A percentile compares a stretch with the other conserved stretches of the same genome.
phyloP scores from a whole-genome alignment of 2,888 invertebrate species.

The Subacronicta megacephala region DNA sequence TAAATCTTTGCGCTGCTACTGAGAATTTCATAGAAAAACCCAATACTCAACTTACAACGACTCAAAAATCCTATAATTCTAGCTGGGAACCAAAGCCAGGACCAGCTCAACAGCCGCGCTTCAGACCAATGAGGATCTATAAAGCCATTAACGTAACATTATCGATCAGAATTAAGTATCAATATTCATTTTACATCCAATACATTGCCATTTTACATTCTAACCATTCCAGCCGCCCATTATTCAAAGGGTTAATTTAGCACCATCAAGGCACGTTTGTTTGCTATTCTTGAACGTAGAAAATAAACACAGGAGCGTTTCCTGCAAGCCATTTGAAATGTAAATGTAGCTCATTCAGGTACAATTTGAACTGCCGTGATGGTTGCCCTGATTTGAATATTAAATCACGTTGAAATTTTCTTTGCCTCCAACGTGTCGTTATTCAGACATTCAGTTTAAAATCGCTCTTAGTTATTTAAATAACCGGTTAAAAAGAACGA shows the following conservation, averaged over 20 bases:
- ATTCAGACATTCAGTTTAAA: slow-evolving; percentile 8
- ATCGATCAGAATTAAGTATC: no score
- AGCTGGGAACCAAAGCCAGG: no score
- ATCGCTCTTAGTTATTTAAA: slow-evolving; percentile 9
- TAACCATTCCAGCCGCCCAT: background rate
- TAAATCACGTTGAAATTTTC: slow-evolving; percentile 43
- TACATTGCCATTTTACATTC: no score
- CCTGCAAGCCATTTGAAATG: slow-evolving; percentile 53
- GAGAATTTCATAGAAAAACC: no score
- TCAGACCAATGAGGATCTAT: no score
- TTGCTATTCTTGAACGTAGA: slow-evolving; percentile 38
- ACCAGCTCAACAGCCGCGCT: no score
- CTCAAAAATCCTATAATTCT: no score
- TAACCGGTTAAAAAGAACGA: background rate
- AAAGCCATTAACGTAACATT: no score
- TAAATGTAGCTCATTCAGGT: slow-evolving; percentile 52
- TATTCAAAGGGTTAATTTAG: slow-evolving; percentile 39
- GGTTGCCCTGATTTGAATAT: slow-evolving; percentile 52
- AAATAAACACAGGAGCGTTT: slow-evolving; percentile 50
- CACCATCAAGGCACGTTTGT: slow-evolving; percentile 24
- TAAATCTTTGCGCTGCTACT: no score
- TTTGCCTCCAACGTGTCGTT: slow-evolving; percentile 28
- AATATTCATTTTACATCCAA: no score
- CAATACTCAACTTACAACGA: no score
- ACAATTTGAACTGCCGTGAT: slow-evolving; percentile 47